phyloP scores from a whole-genome alignment of 2,888 invertebrate genomes.

The Eulithis prunata region DNA sequence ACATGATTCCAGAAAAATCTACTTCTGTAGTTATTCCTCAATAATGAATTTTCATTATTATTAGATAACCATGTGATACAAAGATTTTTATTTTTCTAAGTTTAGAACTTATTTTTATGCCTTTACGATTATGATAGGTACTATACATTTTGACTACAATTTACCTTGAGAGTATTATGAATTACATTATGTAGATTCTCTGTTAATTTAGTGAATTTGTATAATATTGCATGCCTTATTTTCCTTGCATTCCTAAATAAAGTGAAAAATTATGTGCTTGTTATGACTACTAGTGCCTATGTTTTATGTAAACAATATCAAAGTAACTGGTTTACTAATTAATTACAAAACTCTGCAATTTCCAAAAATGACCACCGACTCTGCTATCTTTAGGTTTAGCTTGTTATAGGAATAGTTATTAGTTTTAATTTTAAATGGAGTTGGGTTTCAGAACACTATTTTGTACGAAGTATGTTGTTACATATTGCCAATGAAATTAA shows the following conservation, averaged over 20 bases:
- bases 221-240: conserved; percentile 17
- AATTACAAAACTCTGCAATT: conserved; percentile 31
- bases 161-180: conserved; percentile 55
- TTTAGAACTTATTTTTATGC: conserved; percentile 49
- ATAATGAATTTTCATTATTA: conserved; percentile 29
- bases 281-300: conserved; percentile 13
- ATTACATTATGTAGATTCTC: conserved; percentile 41
- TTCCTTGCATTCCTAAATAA: conserved; percentile 21
- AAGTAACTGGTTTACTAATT: conserved; percentile 27
- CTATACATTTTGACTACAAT: conserved; percentile 53
- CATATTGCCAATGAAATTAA: conserved; percentile 13
- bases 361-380: conserved; percentile 40
- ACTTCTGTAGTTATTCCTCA: conserved; percentile 6
- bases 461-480: conserved; percentile 18
- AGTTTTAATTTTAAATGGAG: conserved; percentile 33
- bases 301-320: not conserved
- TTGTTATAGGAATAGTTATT: conserved; percentile 31
- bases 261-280: conserved; percentile 24
- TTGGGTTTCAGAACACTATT: conserved; percentile 31
- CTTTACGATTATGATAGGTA: conserved; percentile 47
- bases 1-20: not conserved
- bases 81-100: conserved; percentile 51
- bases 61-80: conserved; percentile 57
- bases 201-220: conserved; percentile 6
- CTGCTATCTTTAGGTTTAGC: conserved; percentile 30